Evolutionary conservation across 2,113 vertebrate species (phyloP).

Genomic region (Platysteira castanea): DNA sequence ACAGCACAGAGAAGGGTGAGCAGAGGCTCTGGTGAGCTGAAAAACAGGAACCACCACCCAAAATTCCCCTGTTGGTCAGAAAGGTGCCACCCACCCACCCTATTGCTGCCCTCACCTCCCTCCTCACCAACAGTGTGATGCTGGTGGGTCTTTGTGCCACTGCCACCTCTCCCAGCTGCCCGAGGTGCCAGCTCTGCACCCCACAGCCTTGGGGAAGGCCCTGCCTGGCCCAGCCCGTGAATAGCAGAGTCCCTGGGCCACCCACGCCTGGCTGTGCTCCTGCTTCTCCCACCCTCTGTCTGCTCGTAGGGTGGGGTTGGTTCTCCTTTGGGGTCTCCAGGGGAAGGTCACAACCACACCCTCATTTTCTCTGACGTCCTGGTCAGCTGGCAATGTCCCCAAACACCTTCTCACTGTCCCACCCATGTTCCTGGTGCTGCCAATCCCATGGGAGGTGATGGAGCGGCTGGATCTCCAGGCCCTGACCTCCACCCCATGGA

Average conservation of each 20-base stretch:
- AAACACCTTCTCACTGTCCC: background rate
- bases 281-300: background rate
- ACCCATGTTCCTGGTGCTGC: background rate
- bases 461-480: background rate
- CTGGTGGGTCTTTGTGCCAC: background rate
- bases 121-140: accelerated
- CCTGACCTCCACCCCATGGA: background rate
- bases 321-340: background rate
- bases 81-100: background rate
- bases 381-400: background rate
- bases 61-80: background rate
- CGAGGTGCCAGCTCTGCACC: background rate
- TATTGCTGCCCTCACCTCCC: background rate
- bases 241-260: background rate
- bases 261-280: too few relatives aligned
- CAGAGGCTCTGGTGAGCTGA: background rate
- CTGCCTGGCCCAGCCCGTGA: background rate
- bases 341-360: background rate
- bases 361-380: background rate
- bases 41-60: background rate
- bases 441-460: accelerated
- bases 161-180: background rate
- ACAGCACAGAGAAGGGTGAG: background rate
- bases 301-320: background rate
- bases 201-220: background rate